Evolutionary conservation across 2,888 invertebrate genomes (phyloP), one percentile per base, ranked within the genome.

Genomic region (Drosophila pseudotalamancana): DNA sequence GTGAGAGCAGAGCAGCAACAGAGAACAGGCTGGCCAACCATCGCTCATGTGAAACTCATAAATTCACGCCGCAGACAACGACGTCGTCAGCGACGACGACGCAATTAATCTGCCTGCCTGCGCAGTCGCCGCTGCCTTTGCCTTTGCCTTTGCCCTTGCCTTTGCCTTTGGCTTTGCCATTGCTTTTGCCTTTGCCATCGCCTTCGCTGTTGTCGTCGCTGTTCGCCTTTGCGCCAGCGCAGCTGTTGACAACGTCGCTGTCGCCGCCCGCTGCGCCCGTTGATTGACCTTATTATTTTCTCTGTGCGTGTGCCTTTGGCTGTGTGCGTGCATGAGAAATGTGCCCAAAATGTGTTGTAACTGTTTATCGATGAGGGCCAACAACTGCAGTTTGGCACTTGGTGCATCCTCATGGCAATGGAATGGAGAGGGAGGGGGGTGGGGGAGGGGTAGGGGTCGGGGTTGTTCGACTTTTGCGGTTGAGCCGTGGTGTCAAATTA

Each of bases 261-360:
- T 63, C 81, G 69, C 77, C 85, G 78, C 88, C 88, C 69, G 82
- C 88, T 86, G 88, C 64, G 87, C 53, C 60, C 80, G 87, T 83
- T 88, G 88, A 86, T 86, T 87, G 88, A 86, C 88, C 88, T 88
- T 86, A 86, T 82, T 82, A 90, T 90, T 90, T 88, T 62, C 40
- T 8, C 12, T 21, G 21, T 29, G 45, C 31, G 43, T 37, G 19
- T 19, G 21, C 48, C 27, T 21, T 12, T 16, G 16, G 39, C 34
- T 18, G 32, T 35, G 50, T 55, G 37, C 37, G 68, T 56, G 43
- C 48, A 50, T 69, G 74, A 60, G 69, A 65, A 69, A 62, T 71
- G 50, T 59, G 54, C 35, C 63, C 56, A 55, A 69, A 77, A 71
- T 72, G 34, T 83, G 65, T 70, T 50, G 68, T 84, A 87, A 84